phyloP scores from a whole-genome alignment of 2,113 vertebrate genomes.

The Podocnemis expansa region DNA sequence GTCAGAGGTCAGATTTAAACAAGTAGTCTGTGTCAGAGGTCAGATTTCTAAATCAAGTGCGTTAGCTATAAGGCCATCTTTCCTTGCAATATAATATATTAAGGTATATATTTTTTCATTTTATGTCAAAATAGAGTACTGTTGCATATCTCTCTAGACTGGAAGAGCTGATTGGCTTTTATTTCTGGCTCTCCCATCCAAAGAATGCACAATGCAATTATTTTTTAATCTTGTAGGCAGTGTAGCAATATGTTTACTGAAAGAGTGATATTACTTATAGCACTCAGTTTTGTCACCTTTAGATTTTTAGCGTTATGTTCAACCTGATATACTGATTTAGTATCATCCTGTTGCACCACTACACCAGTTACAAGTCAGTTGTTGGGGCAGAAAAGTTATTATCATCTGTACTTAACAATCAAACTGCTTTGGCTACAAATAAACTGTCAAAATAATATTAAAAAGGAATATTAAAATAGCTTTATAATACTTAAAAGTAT shows the following conservation, averaged over 20 bases:
- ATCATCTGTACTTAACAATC: background rate
- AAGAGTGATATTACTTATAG: background rate
- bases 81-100: background rate
- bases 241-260: background rate
- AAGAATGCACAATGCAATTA: background rate
- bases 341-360: background rate
- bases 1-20: background rate
- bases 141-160: background rate
- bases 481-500: background rate
- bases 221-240: background rate
- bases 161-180: background rate
- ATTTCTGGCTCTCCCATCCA: background rate
- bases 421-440: background rate
- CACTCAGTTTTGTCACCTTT: background rate
- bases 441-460: background rate
- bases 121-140: background rate
- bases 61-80: background rate
- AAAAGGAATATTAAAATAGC: background rate
- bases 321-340: background rate
- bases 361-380: background rate
- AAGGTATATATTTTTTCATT: background rate
- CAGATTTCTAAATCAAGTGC: background rate
- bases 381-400: background rate
- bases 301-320: background rate
- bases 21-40: background rate